Conservation (phyloP, 2,888 invertebrate genomes). For the Ferdinandea cuprea region DNA sequence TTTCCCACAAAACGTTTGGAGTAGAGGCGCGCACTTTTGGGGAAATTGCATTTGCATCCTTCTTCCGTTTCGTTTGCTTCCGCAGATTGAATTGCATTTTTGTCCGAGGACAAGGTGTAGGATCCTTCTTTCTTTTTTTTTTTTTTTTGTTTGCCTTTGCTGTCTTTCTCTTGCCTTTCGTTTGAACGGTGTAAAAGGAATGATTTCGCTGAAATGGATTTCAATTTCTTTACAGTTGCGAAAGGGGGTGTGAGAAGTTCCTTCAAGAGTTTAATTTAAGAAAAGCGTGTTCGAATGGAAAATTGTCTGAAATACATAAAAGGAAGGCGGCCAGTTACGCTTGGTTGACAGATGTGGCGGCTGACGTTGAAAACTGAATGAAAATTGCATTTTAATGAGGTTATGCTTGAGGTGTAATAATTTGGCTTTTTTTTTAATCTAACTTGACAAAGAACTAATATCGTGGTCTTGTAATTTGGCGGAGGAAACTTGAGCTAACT, state of each 20-base stretch:
- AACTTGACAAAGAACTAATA: neutral
- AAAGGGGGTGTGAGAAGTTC: neutral
- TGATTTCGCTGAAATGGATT: constrained; percentile 54
- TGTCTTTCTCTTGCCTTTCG: constrained; percentile 28
- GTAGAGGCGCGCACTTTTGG: constrained; percentile 27
- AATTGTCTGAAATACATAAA: constrained; percentile 18
- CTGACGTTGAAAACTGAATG: constrained; percentile 6
- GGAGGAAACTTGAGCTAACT: no score
- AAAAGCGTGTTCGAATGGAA: constrained; percentile 26
- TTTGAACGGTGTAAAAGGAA: constrained; percentile 50
- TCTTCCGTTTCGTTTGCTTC: constrained; percentile 68
- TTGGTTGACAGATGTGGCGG: constrained; percentile 11
- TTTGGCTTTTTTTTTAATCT: constrained; percentile 12
- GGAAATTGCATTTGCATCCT: constrained; percentile 67
- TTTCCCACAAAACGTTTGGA: constrained; percentile 38
- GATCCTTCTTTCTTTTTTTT: neutral
- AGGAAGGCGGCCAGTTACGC: neutral
- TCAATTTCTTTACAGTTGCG: constrained; percentile 27
- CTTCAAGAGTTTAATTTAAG: constrained; percentile 37
- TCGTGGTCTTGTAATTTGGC: neutral
- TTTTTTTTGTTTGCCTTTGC: no score
- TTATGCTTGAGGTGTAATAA: constrained; percentile 23
- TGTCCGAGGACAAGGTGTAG: no score
- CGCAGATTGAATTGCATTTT: constrained; percentile 59
- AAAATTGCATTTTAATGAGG: constrained; percentile 40